Evolutionary conservation across 30 jellyfish, hydroid and myxozoan genomes (phyloP).

Genomic region (Clytia hemisphaerica): DNA sequence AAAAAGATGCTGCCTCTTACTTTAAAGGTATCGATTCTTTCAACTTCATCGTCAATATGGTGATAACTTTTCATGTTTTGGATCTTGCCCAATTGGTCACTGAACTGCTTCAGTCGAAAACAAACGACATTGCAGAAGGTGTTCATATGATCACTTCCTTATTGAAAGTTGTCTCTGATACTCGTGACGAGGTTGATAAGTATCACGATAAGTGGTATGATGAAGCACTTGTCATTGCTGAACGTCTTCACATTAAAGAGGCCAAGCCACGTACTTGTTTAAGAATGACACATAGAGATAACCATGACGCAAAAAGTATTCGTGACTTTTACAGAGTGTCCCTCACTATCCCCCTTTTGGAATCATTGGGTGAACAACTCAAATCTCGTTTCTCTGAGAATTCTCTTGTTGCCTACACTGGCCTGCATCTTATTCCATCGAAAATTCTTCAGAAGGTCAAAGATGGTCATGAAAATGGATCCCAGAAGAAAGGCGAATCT

Average conservation of each 20-base stretch:
- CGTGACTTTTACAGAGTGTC: background rate
- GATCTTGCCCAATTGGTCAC: background rate
- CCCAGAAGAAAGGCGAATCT: too few relatives aligned
- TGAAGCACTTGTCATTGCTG: too few relatives aligned
- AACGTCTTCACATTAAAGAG: too few relatives aligned
- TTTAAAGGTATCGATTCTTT: background rate
- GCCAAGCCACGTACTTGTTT: background rate
- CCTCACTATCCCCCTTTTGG: constrained; percentile 3
- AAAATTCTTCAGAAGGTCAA: too few relatives aligned
- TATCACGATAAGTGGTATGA: constrained; percentile 5
- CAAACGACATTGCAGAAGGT: background rate
- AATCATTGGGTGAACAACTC: background rate
- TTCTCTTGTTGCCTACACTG: too few relatives aligned
- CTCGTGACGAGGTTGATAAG: constrained; percentile 10
- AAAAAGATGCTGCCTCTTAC: background rate
- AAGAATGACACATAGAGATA: too few relatives aligned
- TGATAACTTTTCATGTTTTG: background rate
- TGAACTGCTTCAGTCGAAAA: background rate
- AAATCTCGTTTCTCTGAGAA: too few relatives aligned
- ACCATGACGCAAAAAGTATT: background rate
- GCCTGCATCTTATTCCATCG: too few relatives aligned
- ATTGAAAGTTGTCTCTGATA: too few relatives aligned
- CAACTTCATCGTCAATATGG: background rate
- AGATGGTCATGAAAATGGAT: too few relatives aligned
- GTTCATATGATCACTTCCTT: background rate